Conservation (phyloP, 2,797 vertebrate species). For the Crenuchus spilurus region DNA sequence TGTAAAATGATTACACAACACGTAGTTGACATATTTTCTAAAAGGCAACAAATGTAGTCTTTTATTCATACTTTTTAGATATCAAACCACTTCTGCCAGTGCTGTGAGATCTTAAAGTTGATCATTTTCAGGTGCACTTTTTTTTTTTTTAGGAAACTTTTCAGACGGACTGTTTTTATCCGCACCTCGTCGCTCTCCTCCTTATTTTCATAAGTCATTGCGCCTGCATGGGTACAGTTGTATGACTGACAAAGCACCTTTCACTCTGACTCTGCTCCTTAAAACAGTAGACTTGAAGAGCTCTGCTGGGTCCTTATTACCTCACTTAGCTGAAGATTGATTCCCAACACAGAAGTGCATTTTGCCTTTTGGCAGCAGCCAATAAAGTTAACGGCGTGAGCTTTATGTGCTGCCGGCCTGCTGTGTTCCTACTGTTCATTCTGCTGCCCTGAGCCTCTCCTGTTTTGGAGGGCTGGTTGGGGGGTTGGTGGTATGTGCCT, state of each 20-base stretch:
- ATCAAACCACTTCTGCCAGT: too few relatives aligned
- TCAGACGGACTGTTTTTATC: slow-evolving; percentile 36
- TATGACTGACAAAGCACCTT: slow-evolving; percentile 15
- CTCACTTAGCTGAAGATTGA: slow-evolving; percentile 43
- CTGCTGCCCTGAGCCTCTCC: slow-evolving; percentile 19
- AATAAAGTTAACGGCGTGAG: slow-evolving; percentile 50
- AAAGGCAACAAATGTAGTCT: too few relatives aligned
- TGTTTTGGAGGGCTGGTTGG: slow-evolving; percentile 39
- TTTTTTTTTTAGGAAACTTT: neutral
- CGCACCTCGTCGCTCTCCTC: slow-evolving; percentile 32
- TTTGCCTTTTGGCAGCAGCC: slow-evolving; percentile 32
- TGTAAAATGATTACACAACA: too few relatives aligned
- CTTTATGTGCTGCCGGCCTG: slow-evolving; percentile 31
- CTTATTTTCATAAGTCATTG: slow-evolving; percentile 17
- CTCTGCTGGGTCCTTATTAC: slow-evolving; percentile 6
- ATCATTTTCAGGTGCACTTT: slow-evolving; percentile 16
- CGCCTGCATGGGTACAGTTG: slow-evolving; percentile 12
- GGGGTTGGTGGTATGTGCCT: slow-evolving; percentile 56
- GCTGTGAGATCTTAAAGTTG: too few relatives aligned
- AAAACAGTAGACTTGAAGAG: slow-evolving; percentile 6
- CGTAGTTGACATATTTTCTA: too few relatives aligned
- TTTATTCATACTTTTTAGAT: too few relatives aligned
- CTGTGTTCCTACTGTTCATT: neutral
- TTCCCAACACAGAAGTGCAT: slow-evolving; percentile 32
- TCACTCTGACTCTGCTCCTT: neutral